phyloP scores from a whole-genome alignment of 1,140 invertebrate genomes.

The Mactra quadrangularis region DNA sequence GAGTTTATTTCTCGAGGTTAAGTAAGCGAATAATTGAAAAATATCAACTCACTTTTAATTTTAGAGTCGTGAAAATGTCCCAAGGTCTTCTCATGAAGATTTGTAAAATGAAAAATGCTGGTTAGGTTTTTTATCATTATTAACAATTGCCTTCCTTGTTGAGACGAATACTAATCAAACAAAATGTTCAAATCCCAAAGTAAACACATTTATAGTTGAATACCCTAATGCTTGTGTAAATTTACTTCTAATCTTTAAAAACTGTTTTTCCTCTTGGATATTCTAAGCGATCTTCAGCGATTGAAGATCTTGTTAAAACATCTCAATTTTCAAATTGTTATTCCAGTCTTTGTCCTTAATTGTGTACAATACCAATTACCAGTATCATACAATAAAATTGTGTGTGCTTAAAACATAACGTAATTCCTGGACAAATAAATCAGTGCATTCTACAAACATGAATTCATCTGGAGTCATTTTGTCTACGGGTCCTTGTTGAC shows the following conservation, averaged over 20 bases:
- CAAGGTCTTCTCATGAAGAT: too few relatives aligned
- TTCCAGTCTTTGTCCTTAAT: slow-evolving; percentile 36
- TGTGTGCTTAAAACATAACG: slow-evolving; percentile 48
- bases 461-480: slow-evolving; percentile 50
- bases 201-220: slow-evolving; percentile 24
- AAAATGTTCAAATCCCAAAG: too few relatives aligned
- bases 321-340: slow-evolving; percentile 55
- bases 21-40: too few relatives aligned
- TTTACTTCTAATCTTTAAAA: slow-evolving; percentile 38
- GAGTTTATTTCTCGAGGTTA: too few relatives aligned
- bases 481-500: slow-evolving; percentile 16
- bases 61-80: too few relatives aligned
- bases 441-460: slow-evolving; percentile 45
- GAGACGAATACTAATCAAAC: too few relatives aligned
- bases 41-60: too few relatives aligned
- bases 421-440: slow-evolving; percentile 58
- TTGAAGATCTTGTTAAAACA: slow-evolving; percentile 20
- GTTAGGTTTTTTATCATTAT: too few relatives aligned
- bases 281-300: neutral
- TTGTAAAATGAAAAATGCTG: too few relatives aligned
- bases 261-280: slow-evolving; percentile 26
- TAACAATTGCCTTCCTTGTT: too few relatives aligned
- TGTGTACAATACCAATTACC: slow-evolving; percentile 56
- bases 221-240: slow-evolving; percentile 43
- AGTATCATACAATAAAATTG: slow-evolving; percentile 43